phyloP scores from a whole-genome alignment of 2,888 invertebrate genomes.

The Calephelis perditalis region DNA sequence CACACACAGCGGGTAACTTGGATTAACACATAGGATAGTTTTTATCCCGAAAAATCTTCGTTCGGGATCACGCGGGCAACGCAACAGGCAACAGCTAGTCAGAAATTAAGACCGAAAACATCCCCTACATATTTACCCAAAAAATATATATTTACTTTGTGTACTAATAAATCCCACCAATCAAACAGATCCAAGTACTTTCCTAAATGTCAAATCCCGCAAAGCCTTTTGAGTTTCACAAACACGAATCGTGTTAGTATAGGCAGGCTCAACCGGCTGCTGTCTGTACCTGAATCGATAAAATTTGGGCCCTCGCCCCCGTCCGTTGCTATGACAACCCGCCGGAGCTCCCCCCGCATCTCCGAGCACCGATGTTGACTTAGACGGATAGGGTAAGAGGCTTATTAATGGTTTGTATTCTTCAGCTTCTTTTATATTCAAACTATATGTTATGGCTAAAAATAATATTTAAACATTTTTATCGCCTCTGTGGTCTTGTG shows the following conservation, averaged over 20 bases:
- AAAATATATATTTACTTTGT: no score
- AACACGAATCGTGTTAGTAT: conserved; percentile 74
- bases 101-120: no score
- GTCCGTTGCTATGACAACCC: conserved; percentile 63
- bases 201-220: conserved; percentile 67
- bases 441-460: conserved; percentile 23
- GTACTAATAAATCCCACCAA: no score
- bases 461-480: no score
- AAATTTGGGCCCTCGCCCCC: conserved; percentile 76
- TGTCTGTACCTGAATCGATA: conserved; percentile 76
- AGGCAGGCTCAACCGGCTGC: conserved; percentile 67
- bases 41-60: no score
- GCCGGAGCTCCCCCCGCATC: conserved; percentile 51
- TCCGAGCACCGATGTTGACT: conserved; percentile 74
- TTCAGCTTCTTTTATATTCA: conserved; percentile 31
- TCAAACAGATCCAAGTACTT: conserved; percentile 31
- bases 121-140: no score
- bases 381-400: conserved; percentile 78
- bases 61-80: no score
- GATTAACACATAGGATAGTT: no score
- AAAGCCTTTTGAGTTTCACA: conserved; percentile 68
- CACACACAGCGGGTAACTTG: no score
- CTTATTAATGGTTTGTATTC: conserved; percentile 72
- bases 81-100: no score
- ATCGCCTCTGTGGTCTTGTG: no score